These are phyloP conservation scores for Thalassophryne amazonica DNA, from an alignment of 2,797 vertebrate species.

Conservation along the genomic window DNA sequence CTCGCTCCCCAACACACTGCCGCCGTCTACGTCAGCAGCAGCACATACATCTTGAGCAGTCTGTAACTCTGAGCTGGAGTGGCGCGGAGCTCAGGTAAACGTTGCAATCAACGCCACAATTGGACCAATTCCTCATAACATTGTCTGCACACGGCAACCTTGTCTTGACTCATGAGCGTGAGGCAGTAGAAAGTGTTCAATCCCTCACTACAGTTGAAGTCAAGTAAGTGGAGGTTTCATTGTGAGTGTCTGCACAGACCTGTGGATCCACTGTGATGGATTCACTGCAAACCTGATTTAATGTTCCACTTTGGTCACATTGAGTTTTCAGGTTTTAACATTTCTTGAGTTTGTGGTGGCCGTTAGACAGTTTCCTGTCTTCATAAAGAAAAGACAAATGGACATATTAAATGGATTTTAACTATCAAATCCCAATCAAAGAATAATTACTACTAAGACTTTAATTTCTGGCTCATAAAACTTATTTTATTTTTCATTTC, in stretches of 20 bases:
- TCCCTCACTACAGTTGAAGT: slow-evolving; percentile 54
- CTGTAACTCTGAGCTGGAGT: slow-evolving; percentile 51
- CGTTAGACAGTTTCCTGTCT: too few relatives aligned
- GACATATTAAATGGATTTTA: too few relatives aligned
- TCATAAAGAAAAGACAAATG: too few relatives aligned
- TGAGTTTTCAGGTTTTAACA: too few relatives aligned
- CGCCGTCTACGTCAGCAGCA: slow-evolving; percentile 55
- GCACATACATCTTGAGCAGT: slow-evolving; percentile 70
- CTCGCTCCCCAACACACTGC: slow-evolving; percentile 49
- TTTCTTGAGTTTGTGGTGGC: too few relatives aligned
- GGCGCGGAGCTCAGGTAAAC: slow-evolving; percentile 61
- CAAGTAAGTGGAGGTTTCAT: slow-evolving; percentile 72
- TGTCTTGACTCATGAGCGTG: slow-evolving; percentile 64
- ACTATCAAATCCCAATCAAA: too few relatives aligned
- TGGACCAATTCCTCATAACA: slow-evolving; percentile 77
- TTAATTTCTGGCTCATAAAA: too few relatives aligned
- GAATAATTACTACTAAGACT: too few relatives aligned
- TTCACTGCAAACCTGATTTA: slow-evolving; percentile 31
- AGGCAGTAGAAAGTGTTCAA: slow-evolving; percentile 56
- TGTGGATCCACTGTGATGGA: slow-evolving; percentile 39
- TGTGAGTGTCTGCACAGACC: slow-evolving; percentile 58
- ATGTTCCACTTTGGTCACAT: too few relatives aligned
- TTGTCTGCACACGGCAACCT: slow-evolving; percentile 65
- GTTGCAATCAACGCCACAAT: slow-evolving; percentile 72
- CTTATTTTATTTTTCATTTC: too few relatives aligned